Conservation (phyloP, 2,888 invertebrate genomes). For the Drosophila macrospina region DNA sequence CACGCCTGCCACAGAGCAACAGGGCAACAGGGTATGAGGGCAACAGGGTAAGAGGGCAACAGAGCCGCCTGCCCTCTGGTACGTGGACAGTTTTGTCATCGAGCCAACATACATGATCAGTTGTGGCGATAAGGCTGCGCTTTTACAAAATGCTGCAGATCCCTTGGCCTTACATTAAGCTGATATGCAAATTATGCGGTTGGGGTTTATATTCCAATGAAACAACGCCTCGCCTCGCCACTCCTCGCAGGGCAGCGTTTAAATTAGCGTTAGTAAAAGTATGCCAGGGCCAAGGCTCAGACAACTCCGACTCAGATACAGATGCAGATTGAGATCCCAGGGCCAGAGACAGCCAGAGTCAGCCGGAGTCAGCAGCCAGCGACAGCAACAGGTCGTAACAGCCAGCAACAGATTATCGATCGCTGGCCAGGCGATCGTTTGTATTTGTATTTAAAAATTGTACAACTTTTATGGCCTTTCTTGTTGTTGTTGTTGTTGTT, state of each 20-base stretch:
- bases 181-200: conserved; percentile 77
- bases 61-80: conserved; percentile 2
- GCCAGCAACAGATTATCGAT: conserved; percentile 64
- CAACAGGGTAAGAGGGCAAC: too few species aligned
- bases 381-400: conserved; percentile 29
- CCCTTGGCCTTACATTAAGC: conserved; percentile 75
- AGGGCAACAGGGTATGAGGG: too few species aligned
- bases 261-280: conserved; percentile 78
- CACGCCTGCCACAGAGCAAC: conserved; percentile 39
- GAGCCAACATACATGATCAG: conserved; percentile 62
- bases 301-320: conserved; percentile 27
- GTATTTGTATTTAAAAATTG: conserved; percentile 79
- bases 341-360: background rate
- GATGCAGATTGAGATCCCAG: conserved; percentile 9
- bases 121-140: conserved; percentile 58
- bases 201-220: conserved; percentile 63
- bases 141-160: conserved; percentile 73
- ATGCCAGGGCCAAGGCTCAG: conserved; percentile 58
- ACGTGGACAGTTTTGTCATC: conserved; percentile 75
- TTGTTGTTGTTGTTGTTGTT: conserved; percentile 68
- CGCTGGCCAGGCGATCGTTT: conserved; percentile 36
- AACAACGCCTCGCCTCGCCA: conserved; percentile 41
- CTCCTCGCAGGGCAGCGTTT: conserved; percentile 55
- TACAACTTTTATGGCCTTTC: conserved; percentile 65
- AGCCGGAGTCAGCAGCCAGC: conserved; percentile 3